These are phyloP conservation scores for Carapus acus DNA, from an alignment of 2,797 vertebrate species.

Conservation along the genomic window DNA sequence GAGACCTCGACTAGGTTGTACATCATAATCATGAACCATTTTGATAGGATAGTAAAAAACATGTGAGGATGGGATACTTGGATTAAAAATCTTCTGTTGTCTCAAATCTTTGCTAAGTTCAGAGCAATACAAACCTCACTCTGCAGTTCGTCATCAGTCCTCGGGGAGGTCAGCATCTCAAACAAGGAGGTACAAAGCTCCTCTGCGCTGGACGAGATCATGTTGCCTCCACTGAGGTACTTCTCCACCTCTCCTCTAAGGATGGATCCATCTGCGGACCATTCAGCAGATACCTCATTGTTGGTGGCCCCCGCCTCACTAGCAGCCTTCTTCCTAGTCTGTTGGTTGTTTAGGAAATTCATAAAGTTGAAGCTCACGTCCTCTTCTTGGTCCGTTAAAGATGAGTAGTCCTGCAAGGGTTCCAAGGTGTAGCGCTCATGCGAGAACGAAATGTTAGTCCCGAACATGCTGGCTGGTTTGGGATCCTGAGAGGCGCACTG, in stretches of 20 bases:
- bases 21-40: too few species aligned
- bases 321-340: slow-evolving; percentile 63
- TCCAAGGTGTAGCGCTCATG: slow-evolving; percentile 87
- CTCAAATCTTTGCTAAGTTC: too few species aligned
- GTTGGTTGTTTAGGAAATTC: slow-evolving; percentile 79
- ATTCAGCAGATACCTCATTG: slow-evolving; percentile 49
- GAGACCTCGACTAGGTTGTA: too few species aligned
- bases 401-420: slow-evolving; percentile 75
- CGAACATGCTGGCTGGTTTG: slow-evolving; percentile 68
- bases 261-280: slow-evolving; percentile 72
- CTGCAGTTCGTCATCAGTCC: slow-evolving; percentile 91
- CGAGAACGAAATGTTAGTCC: slow-evolving; percentile 86
- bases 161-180: slow-evolving; percentile 89
- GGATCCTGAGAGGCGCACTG: slow-evolving; percentile 61
- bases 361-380: slow-evolving; percentile 75
- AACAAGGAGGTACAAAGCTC: slow-evolving; percentile 92
- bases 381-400: slow-evolving; percentile 31
- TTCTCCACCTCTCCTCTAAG: slow-evolving; percentile 86
- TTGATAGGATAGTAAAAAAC: not conserved
- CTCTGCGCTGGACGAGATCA: slow-evolving; percentile 82
- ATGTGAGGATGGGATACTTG: too few species aligned
- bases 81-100: too few species aligned
- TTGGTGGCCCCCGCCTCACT: slow-evolving; percentile 42
- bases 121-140: slow-evolving; percentile 82
- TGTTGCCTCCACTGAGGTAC: slow-evolving; percentile 78